Conservation (phyloP, 37 sponge, comb jelly and placozoan species). For the Spongia lamella region DNA sequence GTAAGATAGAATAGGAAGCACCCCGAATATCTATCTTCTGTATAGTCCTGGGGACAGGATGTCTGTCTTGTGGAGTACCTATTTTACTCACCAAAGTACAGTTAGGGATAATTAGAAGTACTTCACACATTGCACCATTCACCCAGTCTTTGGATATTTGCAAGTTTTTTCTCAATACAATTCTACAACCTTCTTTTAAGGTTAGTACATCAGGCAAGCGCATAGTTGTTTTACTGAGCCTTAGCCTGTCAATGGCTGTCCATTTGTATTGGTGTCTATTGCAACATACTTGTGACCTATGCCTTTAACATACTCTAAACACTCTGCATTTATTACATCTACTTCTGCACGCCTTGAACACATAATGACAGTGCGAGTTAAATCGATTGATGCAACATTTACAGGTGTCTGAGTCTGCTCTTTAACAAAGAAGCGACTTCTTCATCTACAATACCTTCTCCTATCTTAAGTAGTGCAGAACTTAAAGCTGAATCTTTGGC, state of each 20-base stretch:
- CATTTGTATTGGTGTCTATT: slow-evolving; percentile 1
- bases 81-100: neutral
- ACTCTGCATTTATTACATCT: neutral
- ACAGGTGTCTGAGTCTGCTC: neutral
- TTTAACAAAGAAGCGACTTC: neutral
- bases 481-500: neutral
- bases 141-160: neutral
- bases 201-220: neutral
- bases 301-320: neutral
- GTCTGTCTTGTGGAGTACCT: neutral
- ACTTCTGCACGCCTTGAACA: slow-evolving; percentile 12
- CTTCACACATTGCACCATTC: too few relatives aligned
- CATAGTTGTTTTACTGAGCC: too few relatives aligned
- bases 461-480: neutral
- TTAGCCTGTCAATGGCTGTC: slow-evolving; percentile 1
- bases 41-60: neutral
- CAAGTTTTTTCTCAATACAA: neutral
- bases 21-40: neutral
- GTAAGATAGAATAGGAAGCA: slow-evolving; percentile 5
- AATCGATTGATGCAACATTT: neutral
- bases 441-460: neutral
- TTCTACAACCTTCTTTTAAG: slow-evolving; percentile 4
- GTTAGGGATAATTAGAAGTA: neutral
- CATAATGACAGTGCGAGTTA: slow-evolving; percentile 10
- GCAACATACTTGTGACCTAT: neutral